These are phyloP conservation scores for Opisthograptis luteolata DNA, from an alignment of 2,888 invertebrate genomes.

Conservation along the genomic window DNA sequence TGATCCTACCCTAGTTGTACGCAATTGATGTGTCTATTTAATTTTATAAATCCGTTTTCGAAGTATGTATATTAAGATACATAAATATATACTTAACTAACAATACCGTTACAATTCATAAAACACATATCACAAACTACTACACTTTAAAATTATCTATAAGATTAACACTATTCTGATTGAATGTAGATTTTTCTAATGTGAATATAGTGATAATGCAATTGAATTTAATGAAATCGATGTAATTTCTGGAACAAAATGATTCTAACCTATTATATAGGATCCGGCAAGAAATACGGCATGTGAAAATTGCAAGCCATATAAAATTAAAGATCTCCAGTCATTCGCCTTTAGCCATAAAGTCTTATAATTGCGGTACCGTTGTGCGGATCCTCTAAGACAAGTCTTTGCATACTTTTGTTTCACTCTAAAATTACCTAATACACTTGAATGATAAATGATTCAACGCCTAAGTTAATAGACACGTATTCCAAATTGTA, in stretches of 20 bases:
- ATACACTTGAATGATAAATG: no score
- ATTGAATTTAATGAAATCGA: not conserved
- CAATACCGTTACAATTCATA: constrained; percentile 5
- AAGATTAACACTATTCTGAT: constrained; percentile 7
- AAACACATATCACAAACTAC: constrained; percentile 9
- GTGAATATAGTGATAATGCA: no score
- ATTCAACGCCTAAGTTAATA: not conserved
- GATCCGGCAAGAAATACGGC: constrained; percentile 9
- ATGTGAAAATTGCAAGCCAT: no score
- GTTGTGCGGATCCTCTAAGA: no score
- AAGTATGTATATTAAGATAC: constrained; percentile 5
- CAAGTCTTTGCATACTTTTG: no score
- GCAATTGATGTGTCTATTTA: constrained; percentile 13
- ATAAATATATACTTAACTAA: constrained; percentile 6
- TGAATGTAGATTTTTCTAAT: constrained; percentile 5
- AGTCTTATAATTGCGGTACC: no score
- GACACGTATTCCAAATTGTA: no score
- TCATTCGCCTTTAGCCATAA: no score
- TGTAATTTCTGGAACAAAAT: no score
- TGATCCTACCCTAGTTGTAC: constrained; percentile 39
- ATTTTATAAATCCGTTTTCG: constrained; percentile 5
- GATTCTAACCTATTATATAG: not conserved
- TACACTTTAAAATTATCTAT: constrained; percentile 14
- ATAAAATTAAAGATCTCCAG: no score
- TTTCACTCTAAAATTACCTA: no score